Evolutionary conservation across 2,797 vertebrate species (phyloP).

Genomic region (Champsocephalus esox): DNA sequence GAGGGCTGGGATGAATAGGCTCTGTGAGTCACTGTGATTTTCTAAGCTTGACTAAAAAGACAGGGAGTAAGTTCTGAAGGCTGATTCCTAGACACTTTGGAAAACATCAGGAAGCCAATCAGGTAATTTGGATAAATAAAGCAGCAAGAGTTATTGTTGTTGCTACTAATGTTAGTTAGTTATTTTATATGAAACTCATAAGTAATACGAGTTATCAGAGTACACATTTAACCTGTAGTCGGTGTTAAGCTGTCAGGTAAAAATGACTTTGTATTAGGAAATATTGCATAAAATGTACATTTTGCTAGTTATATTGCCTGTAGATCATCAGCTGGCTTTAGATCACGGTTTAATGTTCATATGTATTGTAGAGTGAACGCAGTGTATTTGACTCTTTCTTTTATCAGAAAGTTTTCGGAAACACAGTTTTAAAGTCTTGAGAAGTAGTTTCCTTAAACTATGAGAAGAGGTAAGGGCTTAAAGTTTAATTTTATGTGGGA

Average conservation of each 20-base stretch:
- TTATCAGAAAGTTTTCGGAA: neutral
- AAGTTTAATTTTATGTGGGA: neutral
- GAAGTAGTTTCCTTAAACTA: neutral
- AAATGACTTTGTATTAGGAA: neutral
- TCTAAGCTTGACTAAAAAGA: conserved; percentile 43
- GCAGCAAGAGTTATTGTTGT: neutral
- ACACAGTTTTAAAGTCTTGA: neutral
- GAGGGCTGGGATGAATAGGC: conserved; percentile 46
- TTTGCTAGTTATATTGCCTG: neutral
- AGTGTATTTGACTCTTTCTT: neutral
- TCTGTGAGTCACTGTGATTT: conserved; percentile 40
- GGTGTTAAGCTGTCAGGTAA: neutral
- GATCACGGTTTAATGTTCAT: neutral
- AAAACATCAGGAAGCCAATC: conserved; percentile 34
- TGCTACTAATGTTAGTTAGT: conserved; percentile 2
- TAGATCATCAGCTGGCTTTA: neutral
- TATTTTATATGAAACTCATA: neutral
- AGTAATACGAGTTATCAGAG: neutral
- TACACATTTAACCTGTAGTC: neutral
- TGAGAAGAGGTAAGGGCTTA: neutral
- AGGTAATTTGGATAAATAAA: neutral
- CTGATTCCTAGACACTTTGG: conserved; percentile 19
- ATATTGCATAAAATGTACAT: neutral
- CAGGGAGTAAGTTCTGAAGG: conserved; percentile 17
- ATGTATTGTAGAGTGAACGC: neutral